Evolutionary conservation across 2,888 invertebrate genomes (phyloP).

Genomic region (Andrena bucephala): DNA sequence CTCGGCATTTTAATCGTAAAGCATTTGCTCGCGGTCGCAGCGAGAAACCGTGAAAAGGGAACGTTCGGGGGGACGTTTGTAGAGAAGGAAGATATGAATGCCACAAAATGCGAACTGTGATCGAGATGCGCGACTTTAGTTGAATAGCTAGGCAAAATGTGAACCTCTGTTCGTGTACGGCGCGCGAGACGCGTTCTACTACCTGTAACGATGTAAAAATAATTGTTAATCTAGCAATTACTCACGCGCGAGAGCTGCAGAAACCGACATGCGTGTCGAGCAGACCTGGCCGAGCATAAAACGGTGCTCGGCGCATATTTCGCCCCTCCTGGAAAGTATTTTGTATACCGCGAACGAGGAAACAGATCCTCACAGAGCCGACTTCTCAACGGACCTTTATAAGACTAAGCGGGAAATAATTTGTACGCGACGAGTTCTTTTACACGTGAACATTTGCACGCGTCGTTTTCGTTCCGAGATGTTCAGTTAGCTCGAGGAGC

Average conservation of each 20-base stretch:
- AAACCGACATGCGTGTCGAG: conserved; percentile 17
- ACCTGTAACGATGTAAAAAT: conserved; percentile 8
- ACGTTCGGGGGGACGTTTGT: conserved; percentile 18
- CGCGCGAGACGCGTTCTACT: conserved; percentile 11
- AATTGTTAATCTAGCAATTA: conserved; percentile 1
- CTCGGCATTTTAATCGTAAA: conserved; percentile 25
- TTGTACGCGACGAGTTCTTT: conserved; percentile 18
- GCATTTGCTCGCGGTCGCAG: conserved; percentile 27
- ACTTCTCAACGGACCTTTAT: conserved; percentile 28
- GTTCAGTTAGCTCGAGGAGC: not conserved
- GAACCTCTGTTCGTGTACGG: conserved; percentile 53
- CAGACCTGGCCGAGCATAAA: not conserved
- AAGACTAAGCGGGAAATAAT: conserved; percentile 18
- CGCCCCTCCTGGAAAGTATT: conserved; percentile 35
- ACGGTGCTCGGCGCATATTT: not conserved
- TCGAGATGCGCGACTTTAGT: conserved; percentile 70
- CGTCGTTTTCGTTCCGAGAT: conserved; percentile 14
- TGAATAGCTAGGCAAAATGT: conserved; percentile 53
- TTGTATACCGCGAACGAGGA: conserved; percentile 34
- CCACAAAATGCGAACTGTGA: conserved; percentile 76
- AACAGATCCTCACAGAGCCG: not conserved
- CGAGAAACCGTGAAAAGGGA: not conserved
- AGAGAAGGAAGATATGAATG: conserved; percentile 21
- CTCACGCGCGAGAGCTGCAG: not conserved
- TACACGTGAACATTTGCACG: not conserved